Conservation (phyloP, 1,140 invertebrate genomes). For the Laupala kohalensis region DNA sequence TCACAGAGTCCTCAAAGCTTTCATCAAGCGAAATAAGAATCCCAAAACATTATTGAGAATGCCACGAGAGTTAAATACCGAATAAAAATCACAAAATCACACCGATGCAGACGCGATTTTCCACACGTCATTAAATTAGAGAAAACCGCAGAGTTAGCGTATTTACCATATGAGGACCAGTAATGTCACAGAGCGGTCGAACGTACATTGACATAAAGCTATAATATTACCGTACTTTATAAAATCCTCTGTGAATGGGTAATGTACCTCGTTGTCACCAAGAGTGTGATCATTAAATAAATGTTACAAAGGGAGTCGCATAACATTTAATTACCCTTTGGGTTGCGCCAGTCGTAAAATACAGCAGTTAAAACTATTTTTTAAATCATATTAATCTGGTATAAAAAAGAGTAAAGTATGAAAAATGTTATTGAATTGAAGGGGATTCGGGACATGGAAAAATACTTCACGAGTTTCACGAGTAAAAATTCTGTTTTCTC, state of each 20-base stretch:
- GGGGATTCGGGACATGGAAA: too few relatives aligned
- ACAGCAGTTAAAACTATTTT: background rate
- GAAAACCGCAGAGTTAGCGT: background rate
- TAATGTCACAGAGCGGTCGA: background rate
- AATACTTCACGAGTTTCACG: too few relatives aligned
- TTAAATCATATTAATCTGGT: background rate
- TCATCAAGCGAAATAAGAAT: too few relatives aligned
- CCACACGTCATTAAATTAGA: background rate
- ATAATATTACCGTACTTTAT: background rate
- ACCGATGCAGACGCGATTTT: background rate
- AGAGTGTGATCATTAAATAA: background rate
- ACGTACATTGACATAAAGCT: background rate
- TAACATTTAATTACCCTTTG: background rate
- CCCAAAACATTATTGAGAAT: too few relatives aligned
- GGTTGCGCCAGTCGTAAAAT: background rate
- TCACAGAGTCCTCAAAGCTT: too few relatives aligned
- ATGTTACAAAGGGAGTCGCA: background rate
- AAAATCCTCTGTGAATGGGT: background rate
- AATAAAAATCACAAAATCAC: too few relatives aligned
- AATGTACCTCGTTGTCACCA: background rate
- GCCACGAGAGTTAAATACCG: too few relatives aligned
- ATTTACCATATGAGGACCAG: background rate
- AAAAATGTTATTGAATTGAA: too few relatives aligned
- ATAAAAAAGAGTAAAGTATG: background rate
- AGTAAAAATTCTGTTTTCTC: too few relatives aligned